phyloP scores from a whole-genome alignment of 2,888 invertebrate species.

The Apamea sordens region DNA sequence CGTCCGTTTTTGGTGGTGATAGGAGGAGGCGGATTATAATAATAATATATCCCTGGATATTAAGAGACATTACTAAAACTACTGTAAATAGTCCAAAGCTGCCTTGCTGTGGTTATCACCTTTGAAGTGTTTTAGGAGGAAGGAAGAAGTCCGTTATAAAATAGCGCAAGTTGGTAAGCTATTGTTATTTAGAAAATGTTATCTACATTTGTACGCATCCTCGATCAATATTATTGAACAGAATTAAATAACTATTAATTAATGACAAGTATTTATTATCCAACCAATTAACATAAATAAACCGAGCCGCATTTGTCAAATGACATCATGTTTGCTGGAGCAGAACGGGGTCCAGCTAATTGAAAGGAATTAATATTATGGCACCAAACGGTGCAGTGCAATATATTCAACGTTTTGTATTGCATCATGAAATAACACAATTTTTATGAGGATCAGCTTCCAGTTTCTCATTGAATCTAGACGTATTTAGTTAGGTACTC shows the following conservation, averaged over 20 bases:
- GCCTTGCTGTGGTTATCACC: neutral
- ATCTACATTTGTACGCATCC: neutral
- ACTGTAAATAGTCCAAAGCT: neutral
- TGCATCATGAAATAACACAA: neutral
- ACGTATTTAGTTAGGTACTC: too few relatives aligned
- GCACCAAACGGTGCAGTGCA: slow-evolving; percentile 44
- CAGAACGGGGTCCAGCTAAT: slow-evolving; percentile 70
- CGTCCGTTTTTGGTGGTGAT: neutral
- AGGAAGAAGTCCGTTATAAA: neutral
- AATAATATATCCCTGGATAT: too few relatives aligned
- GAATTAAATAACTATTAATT: slow-evolving; percentile 20
- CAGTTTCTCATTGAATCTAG: neutral
- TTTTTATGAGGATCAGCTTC: neutral
- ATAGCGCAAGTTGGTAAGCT: too few relatives aligned
- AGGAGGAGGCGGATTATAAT: neutral
- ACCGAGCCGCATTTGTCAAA: slow-evolving; percentile 53
- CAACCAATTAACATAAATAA: slow-evolving; percentile 54
- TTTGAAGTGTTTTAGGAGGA: neutral
- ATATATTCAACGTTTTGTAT: slow-evolving; percentile 4
- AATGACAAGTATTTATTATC: slow-evolving; percentile 33
- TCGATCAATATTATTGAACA: neutral
- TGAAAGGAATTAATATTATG: slow-evolving; percentile 72
- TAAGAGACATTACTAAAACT: neutral
- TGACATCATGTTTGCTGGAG: slow-evolving; percentile 78
- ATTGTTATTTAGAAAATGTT: slow-evolving; percentile 2